These are phyloP conservation scores for Casuarius casuarius DNA, from an alignment of 2,113 vertebrate species.

Conservation along the genomic window DNA sequence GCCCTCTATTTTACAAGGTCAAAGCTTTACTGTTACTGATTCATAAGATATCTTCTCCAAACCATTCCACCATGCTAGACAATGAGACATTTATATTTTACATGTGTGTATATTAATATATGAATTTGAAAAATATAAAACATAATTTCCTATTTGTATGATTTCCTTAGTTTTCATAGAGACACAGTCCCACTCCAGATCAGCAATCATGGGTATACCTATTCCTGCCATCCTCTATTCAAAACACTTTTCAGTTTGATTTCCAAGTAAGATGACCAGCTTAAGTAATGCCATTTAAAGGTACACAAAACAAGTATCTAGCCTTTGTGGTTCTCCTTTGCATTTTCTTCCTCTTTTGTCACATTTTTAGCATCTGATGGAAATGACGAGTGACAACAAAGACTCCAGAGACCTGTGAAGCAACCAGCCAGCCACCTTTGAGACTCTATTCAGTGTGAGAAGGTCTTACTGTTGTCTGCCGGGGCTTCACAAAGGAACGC, in stretches of 20 bases:
- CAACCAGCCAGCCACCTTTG: neutral
- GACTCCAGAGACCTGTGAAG: constrained; percentile 2
- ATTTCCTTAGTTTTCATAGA: neutral
- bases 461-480: neutral
- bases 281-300: constrained; percentile 53
- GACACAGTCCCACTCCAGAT: constrained; percentile 41
- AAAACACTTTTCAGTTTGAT: constrained; percentile 24
- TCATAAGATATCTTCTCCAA: neutral
- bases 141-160: neutral
- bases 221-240: neutral
- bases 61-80: neutral
- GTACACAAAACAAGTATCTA: constrained; percentile 26
- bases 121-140: constrained; percentile 43
- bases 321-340: constrained; percentile 26
- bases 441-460: neutral
- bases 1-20: neutral
- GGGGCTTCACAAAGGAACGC: neutral
- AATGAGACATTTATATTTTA: neutral
- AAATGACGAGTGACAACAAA: constrained; percentile 26
- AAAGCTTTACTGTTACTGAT: neutral
- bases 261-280: constrained; percentile 9
- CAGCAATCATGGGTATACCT: neutral
- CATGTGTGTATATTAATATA: neutral
- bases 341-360: constrained; percentile 33
- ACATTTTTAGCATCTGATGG: constrained; percentile 45